Base-by-base conservation (phyloP, 1,140 invertebrate species). In the Eriocheir sinensis region DNA sequence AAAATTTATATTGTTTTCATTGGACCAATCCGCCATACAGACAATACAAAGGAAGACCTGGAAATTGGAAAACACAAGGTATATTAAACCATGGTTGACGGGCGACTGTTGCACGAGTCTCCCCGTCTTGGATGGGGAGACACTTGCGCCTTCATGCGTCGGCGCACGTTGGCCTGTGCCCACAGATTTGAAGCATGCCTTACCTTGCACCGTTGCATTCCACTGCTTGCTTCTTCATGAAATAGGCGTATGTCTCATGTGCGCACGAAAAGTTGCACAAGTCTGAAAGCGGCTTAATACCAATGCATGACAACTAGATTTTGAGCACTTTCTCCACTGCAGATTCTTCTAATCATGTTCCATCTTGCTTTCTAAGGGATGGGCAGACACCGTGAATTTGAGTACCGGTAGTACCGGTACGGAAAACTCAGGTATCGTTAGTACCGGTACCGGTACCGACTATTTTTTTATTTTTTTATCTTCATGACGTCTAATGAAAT, bases 241-340 rank as follows among this genome's bases (percentile, higher is more conserved):
- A 90, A 90, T 90, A 90, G 89, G 89, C 89, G 44, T 4, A 53
- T 15, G 89, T 30, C 38, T 53, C 44, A n/a, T n/a, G 89, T 53
- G 89, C 89, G 89, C 38, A 90, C 38, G 89, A 90, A 90, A 53
- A 90, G 38, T 90, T 48, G 89, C 89, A 90, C 41, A 32, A 30
- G 40, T 90, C 32, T 90, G 40, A 53, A 90, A 38, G 89, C 40
- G 15, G 8, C 89, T 53, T 90, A 36, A 90, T n/a, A n/a, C n/a
- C n/a, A n/a, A n/a, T n/a, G n/a, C n/a, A n/a, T n/a, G n/a, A n/a
- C n/a, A n/a, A n/a, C n/a, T n/a, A n/a, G n/a, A n/a, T n/a, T n/a
- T n/a, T n/a, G n/a, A n/a, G n/a, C n/a, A n/a, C n/a, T n/a, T n/a
- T n/a, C n/a, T n/a, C n/a, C n/a, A n/a, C n/a, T n/a, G n/a, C n/a